Evolutionary conservation across 1,140 invertebrate species (phyloP), one percentile per base, ranked within the genome.

Genomic region (Neodiprion pinetum): DNA sequence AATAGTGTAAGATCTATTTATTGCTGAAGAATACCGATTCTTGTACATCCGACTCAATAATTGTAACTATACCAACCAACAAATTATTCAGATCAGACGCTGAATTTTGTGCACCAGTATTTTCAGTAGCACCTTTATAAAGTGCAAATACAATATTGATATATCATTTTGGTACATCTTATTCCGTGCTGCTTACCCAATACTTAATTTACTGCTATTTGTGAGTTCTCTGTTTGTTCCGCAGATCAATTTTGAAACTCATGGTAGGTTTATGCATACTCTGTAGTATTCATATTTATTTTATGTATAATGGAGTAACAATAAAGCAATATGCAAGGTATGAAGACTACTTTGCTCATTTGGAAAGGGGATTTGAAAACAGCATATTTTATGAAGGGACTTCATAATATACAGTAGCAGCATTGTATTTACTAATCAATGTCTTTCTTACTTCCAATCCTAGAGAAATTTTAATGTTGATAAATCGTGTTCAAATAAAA

Each of bases 291-390:
- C 28, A 53, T 70, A 49, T 73, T 75, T 76, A 79, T 78, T 74
- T 76, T 77, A 82, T 81, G 74, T 81, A 78, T 78, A 76, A 77
- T 79, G 80, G 72, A 78, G 73, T 79, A 82, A 81, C 80, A 77
- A 81, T 80, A 80, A 82, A 82, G 77, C 79, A 81, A 82, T 82
- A 82, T 79, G 80, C 78, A 82, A 80, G 70, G 74, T 82, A 82
- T 72, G 76, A 78, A 82, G 78, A 80, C 79, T 76, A 50, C 75
- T 72, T 65, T 77, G 75, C 75, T 76, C 76, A 78, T 76, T 77
- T 61, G n/a, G 28, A 61, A 14, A 61, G 53, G 53, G 53, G 53
- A 14, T 61, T 61, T 61, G 11, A 14, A 61, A 61, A 61, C 53
- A 61, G 53, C 53, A 17, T 61, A 61, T 14, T 61, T 17, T 61